Evolutionary conservation across 1,140 invertebrate genomes (phyloP), one percentile per base, ranked within the genome.

Genomic region (Orchesella cincta): DNA sequence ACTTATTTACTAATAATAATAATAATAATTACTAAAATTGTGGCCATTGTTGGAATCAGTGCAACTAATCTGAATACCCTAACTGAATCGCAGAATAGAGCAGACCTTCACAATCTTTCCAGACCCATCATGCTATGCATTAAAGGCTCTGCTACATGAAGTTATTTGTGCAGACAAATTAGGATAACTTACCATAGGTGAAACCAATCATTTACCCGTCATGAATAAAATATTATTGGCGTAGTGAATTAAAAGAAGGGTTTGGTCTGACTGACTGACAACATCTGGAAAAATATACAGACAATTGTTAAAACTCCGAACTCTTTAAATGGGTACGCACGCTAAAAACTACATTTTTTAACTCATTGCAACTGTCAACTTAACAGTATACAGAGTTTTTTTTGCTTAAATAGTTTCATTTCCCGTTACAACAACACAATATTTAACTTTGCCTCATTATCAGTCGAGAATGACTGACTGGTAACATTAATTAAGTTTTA

Each of bases 241-340:
- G 54, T 57, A 46, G 54, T 57, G 54, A 57, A 57, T 57, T n/a
- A n/a, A 57, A 57, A 57, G 54, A 57, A 26, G 54, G 54, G 54
- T 18, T 23, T n/a, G n/a, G n/a, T n/a, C n/a, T n/a, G n/a, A 14
- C 54, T 57, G 54, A 57, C 54, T 57, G 54, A 57, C 14, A 16
- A 57, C 54, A 57, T 57, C 54, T 57, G 54, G 54, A 57, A 57
- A 57, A 23, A 57, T 57, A 57, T 57, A 57, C 54, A 57, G 54
- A 57, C 54, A 57, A 57, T 57, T 57, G 54, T 57, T 57, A 57
- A 26, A 57, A 46, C 18, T 46, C 18, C n/a, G n/a, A n/a, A n/a
- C n/a, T n/a, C n/a, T n/a, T n/a, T n/a, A n/a, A n/a, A n/a, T n/a
- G n/a, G n/a, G n/a, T n/a, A n/a, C n/a, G n/a, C n/a, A n/a, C n/a